phyloP scores from a whole-genome alignment of 2,888 invertebrate genomes.

The Herminia tarsipennalis region DNA sequence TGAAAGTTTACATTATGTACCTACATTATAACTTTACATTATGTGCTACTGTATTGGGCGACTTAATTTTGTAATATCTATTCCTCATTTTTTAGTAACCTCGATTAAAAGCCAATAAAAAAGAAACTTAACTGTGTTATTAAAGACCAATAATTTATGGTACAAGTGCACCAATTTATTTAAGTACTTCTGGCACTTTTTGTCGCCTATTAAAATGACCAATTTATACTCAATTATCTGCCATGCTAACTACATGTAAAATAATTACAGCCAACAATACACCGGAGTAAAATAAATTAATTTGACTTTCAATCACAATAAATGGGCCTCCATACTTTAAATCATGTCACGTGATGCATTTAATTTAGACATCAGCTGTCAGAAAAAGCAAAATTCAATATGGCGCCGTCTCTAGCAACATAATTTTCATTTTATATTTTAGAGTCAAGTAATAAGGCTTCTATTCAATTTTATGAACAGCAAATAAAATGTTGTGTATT shows the following conservation, averaged over 20 bases:
- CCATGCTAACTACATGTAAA: conserved; percentile 23
- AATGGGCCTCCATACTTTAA: conserved; percentile 25
- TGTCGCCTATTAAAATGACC: conserved; percentile 6
- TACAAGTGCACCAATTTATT: too few relatives aligned
- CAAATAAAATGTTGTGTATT: conserved; percentile 16
- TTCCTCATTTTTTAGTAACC: too few relatives aligned
- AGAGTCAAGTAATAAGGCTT: conserved; percentile 21
- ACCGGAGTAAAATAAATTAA: conserved; percentile 43
- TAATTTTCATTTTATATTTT: conserved; percentile 25
- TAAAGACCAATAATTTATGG: too few relatives aligned
- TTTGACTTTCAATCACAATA: conserved; percentile 37
- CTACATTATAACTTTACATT: too few relatives aligned
- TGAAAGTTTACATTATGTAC: too few relatives aligned
- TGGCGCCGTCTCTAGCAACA: conserved; percentile 6
- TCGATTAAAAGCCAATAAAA: too few relatives aligned
- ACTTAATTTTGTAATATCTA: too few relatives aligned
- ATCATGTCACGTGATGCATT: conserved; percentile 29
- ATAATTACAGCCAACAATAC: conserved; percentile 39
- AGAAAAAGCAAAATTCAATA: conserved; percentile 22
- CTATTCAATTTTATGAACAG: conserved; percentile 19
- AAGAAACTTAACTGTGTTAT: too few relatives aligned
- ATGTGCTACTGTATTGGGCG: too few relatives aligned
- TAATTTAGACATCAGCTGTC: conserved; percentile 44
- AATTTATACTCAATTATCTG: conserved; percentile 28
- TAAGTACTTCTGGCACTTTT: too few relatives aligned